Percentiles rank a stretch among this genome's conserved stretches.
Evolutionary conservation across 35 echinoderm and acorn worm genomes (phyloP).

Genomic region (Heliocidaris erythrogramma): DNA sequence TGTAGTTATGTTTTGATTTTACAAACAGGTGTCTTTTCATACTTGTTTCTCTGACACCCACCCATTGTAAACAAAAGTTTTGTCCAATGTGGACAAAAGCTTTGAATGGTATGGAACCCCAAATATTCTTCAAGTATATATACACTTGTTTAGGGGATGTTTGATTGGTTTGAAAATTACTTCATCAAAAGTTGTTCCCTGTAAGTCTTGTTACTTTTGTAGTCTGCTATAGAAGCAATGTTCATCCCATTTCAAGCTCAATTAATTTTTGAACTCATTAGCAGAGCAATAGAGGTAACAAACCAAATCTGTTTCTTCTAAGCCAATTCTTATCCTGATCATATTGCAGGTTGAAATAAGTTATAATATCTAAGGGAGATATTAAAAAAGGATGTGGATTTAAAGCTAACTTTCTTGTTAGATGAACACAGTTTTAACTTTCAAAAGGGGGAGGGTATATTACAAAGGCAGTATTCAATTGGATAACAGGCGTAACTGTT

Average conservation of each 20-base stretch:
- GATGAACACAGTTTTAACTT: too few species aligned
- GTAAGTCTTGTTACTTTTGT: not conserved
- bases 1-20: not conserved
- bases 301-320: not conserved
- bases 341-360: not conserved
- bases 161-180: conserved; percentile 12
- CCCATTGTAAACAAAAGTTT: not conserved
- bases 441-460: too few species aligned
- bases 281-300: not conserved
- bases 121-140: not conserved
- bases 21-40: not conserved
- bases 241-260: not conserved
- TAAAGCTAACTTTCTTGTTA: not conserved
- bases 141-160: not conserved
- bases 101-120: not conserved
- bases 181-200: not conserved
- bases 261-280: not conserved
- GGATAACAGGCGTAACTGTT: too few species aligned
- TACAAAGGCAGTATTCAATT: too few species aligned
- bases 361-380: not conserved
- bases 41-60: not conserved
- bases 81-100: not conserved
- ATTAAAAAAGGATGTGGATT: not conserved
- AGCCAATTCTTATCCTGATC: not conserved
- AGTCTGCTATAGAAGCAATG: not conserved